These are phyloP conservation scores for Taenaris catops DNA, from an alignment of 2,888 invertebrate species.

Conservation along the genomic window DNA sequence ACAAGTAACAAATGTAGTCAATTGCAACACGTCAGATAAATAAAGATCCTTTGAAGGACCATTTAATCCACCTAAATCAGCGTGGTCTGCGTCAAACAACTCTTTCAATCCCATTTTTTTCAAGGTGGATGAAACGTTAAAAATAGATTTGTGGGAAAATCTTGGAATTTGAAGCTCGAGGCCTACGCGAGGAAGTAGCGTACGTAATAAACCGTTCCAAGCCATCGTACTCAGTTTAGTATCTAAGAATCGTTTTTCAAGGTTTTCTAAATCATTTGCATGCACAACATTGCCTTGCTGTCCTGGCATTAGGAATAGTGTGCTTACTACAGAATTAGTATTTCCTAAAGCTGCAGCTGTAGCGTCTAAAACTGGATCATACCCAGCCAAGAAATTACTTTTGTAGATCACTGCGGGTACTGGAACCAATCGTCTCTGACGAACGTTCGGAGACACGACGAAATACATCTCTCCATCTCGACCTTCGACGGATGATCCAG, in stretches of 20 bases:
- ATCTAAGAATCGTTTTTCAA: conserved; percentile 85
- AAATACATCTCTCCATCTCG: conserved; percentile 93
- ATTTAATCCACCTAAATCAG: conserved; percentile 91
- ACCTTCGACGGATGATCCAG: conserved; percentile 85
- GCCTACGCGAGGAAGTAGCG: conserved; percentile 86
- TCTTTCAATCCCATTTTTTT: conserved; percentile 91
- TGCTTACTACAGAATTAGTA: conserved; percentile 85
- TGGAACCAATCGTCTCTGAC: conserved; percentile 89
- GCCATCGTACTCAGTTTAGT: conserved; percentile 83
- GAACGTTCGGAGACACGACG: conserved; percentile 88
- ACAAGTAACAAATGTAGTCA: conserved; percentile 91
- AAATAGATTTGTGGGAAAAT: conserved; percentile 89
- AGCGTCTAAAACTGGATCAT: conserved; percentile 91
- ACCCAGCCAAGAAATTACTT: conserved; percentile 89
- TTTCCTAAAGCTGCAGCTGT: conserved; percentile 89
- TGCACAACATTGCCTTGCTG: conserved; percentile 90
- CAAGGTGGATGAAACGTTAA: conserved; percentile 89
- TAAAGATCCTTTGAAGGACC: conserved; percentile 89
- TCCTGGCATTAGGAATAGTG: conserved; percentile 91
- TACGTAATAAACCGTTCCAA: conserved; percentile 87
- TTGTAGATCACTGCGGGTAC: conserved; percentile 91
- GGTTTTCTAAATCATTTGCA: conserved; percentile 86
- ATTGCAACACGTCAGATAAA: conserved; percentile 91
- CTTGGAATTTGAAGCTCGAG: conserved; percentile 91
- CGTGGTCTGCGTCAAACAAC: conserved; percentile 86